Evolutionary conservation across 1,140 invertebrate species (phyloP).

Genomic region (Mamestra configurata): DNA sequence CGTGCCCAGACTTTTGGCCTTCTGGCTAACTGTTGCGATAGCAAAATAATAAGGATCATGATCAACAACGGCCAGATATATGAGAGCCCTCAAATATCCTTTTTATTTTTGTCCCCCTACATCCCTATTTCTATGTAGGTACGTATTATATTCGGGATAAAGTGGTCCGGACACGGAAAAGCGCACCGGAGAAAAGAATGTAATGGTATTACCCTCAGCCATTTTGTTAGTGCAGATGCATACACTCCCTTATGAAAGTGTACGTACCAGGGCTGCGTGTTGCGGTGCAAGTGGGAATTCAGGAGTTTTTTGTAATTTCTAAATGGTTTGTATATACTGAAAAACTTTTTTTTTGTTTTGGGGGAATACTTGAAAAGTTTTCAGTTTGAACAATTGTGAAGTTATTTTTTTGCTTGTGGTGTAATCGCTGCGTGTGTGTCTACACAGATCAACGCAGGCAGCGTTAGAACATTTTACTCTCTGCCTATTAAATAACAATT

Average conservation of each 20-base stretch:
- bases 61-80: too few relatives aligned
- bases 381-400: too few relatives aligned
- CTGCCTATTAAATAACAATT: too few relatives aligned
- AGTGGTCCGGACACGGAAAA: conserved; percentile 30
- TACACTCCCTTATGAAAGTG: conserved; percentile 54
- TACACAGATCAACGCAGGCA: too few relatives aligned
- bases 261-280: conserved; percentile 39
- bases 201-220: conserved; percentile 61
- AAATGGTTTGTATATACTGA: background rate
- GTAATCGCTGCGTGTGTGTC: too few relatives aligned
- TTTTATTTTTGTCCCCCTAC: background rate
- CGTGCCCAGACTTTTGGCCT: too few relatives aligned
- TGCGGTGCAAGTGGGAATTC: conserved; percentile 24
- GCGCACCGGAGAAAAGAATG: conserved; percentile 55
- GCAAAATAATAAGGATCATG: too few relatives aligned
- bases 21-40: too few relatives aligned
- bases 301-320: background rate
- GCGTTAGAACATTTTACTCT: too few relatives aligned
- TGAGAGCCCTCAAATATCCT: background rate
- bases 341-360: background rate
- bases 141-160: background rate
- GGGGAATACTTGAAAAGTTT: background rate
- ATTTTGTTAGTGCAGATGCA: conserved; percentile 67
- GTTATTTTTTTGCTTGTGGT: too few relatives aligned
- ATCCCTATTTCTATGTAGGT: background rate